Evolutionary conservation across 2,888 invertebrate species (phyloP).

Genomic region (Eupithecia vulgata): DNA sequence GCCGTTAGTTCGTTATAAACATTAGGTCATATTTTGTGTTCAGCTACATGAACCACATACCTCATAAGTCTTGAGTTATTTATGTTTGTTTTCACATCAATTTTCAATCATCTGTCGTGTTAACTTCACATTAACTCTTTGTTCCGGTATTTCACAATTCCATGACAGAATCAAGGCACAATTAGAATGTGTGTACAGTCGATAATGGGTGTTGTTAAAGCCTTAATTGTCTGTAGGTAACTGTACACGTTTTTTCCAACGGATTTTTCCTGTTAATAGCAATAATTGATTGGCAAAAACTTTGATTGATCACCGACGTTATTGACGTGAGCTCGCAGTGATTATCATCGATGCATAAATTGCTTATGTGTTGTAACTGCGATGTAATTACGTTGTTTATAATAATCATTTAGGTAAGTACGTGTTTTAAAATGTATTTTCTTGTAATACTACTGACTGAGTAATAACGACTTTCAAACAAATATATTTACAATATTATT

Average conservation of each 20-base stretch:
- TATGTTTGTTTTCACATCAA: slow-evolving; percentile 16
- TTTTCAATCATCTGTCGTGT: slow-evolving; percentile 22
- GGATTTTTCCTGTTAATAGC: slow-evolving; percentile 35
- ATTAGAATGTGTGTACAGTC: slow-evolving; percentile 26
- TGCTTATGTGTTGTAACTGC: slow-evolving; percentile 19
- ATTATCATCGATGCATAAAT: slow-evolving; percentile 21
- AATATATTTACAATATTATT: no score
- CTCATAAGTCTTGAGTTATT: slow-evolving; percentile 2
- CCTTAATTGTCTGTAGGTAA: slow-evolving; percentile 22
- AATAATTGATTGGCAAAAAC: slow-evolving; percentile 34
- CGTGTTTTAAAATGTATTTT: no score
- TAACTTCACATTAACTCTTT: slow-evolving; percentile 19
- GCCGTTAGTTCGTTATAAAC: background rate
- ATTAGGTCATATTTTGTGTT: slow-evolving; percentile 5
- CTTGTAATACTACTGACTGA: no score
- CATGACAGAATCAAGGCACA: slow-evolving; percentile 25
- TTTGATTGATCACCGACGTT: slow-evolving; percentile 34
- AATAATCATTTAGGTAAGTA: background rate
- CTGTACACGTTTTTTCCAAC: slow-evolving; percentile 29
- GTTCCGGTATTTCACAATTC: slow-evolving; percentile 27
- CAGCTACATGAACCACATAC: slow-evolving; percentile 11
- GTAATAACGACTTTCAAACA: no score
- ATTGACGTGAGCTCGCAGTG: slow-evolving; percentile 28
- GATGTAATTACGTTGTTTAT: slow-evolving; percentile 9
- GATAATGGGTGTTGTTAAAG: slow-evolving; percentile 30